Base-by-base conservation (phyloP, 2,888 invertebrate species). In the Brenthis daphne region DNA sequence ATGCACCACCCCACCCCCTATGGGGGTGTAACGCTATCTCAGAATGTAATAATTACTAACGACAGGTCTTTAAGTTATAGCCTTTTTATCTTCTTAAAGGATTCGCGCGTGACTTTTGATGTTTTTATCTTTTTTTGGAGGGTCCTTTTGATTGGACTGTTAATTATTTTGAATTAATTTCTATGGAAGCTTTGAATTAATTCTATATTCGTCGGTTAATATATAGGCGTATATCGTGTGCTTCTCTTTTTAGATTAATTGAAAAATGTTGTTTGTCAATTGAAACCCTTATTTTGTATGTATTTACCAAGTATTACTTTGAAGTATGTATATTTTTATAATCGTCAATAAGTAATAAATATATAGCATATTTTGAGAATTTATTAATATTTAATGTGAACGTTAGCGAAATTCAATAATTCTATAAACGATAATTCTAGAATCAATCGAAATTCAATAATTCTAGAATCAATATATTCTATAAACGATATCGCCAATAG, bases 31-130 rank as follows among this genome's bases (percentile, higher is more conserved):
- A 79, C 73, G 81, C 76, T 82, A 84, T 84, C 85, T 83, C 79
- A 83, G 77, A 81, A 84, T 84, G 85, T 85, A 81, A 88, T 89
- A 85, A 90, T 89, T 89, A 88, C 86, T 77, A 84, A 77, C 81
- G 82, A 82, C 83, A 79, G 76, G 78, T 80, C 77, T 80, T 75
- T 78, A 73, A 74, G 70, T 69, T 65, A 71, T 63, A 61, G 63
- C 48, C 64, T 67, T 69, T 67, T 65, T 65, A 47, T 67, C 61
- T 63, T 57, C 54, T 69, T 65, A 48, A 69, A 69, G 54, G 64
- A 53, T 64, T 66, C 58, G 67, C 70, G 70, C 69, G 70, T 72
- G 72, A 60, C 67, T 70, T 73, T 73, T 72, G 50, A 57, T 56
- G 67, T 64, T 16, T 61, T 72, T 68, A 65, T 58, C 47, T 56